These are phyloP conservation scores for Loris lydekkerianus DNA, from an alignment of 2,797 vertebrate genomes.

Conservation along the genomic window DNA sequence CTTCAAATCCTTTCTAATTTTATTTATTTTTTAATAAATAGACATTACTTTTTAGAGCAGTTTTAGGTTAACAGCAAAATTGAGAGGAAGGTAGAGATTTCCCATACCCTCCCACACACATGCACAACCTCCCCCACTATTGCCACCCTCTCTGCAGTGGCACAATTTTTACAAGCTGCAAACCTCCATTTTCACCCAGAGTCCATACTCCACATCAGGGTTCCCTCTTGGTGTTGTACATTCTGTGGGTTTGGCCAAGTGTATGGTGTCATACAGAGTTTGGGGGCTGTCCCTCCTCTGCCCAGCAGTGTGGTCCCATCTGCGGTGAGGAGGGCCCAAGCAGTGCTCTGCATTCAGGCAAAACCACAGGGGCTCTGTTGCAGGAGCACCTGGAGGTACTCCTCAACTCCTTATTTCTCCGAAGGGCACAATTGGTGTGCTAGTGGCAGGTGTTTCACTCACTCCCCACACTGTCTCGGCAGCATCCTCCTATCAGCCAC, in stretches of 20 bases:
- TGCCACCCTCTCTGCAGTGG: neutral
- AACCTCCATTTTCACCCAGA: neutral
- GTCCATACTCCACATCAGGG: neutral
- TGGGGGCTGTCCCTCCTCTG: neutral
- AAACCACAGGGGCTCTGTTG: neutral
- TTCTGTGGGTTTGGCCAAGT: neutral
- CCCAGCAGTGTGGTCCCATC: neutral
- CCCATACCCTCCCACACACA: neutral
- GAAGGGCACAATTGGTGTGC: neutral
- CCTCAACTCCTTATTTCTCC: neutral
- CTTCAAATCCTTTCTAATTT: slow-evolving; percentile 8
- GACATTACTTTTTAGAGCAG: neutral
- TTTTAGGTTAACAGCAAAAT: slow-evolving; percentile 27
- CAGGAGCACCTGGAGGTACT: neutral
- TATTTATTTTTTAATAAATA: neutral
- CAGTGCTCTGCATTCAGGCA: neutral
- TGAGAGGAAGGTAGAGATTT: neutral
- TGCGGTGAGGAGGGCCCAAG: neutral
- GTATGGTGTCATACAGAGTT: neutral
- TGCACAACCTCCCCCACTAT: neutral
- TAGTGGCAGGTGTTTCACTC: neutral
- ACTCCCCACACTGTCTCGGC: neutral
- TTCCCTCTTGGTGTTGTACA: neutral
- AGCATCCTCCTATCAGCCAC: neutral
- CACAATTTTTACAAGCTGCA: neutral